phyloP scores from a whole-genome alignment of 2,797 vertebrate genomes.

The Falco peregrinus region DNA sequence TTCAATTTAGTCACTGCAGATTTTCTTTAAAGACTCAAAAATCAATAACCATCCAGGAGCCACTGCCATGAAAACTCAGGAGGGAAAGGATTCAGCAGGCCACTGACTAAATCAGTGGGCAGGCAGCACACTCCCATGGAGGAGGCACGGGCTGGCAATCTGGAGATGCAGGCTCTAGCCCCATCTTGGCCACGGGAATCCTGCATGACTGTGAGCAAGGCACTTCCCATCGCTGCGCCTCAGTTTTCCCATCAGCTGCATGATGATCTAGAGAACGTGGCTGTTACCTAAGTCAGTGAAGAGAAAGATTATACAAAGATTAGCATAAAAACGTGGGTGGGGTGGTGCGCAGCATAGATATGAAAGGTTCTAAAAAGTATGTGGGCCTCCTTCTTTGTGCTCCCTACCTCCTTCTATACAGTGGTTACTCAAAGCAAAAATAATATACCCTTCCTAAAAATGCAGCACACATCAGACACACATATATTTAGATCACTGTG shows the following conservation, averaged over 20 bases:
- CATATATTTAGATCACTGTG: not conserved
- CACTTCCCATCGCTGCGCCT: not conserved
- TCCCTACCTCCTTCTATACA: not conserved
- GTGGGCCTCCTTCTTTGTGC: not conserved
- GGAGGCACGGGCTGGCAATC: not conserved
- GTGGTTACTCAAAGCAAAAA: conserved; percentile 14
- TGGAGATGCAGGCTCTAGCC: not conserved
- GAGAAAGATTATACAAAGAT: not conserved
- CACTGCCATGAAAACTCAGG: not conserved
- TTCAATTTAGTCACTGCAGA: not conserved
- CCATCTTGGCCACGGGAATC: not conserved
- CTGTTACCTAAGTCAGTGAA: not conserved
- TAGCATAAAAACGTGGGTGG: not conserved
- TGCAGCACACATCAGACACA: not conserved
- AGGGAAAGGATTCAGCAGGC: not conserved
- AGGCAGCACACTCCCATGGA: not conserved
- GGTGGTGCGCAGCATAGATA: not conserved
- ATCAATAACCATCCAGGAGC: not conserved
- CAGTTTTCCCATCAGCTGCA: not conserved
- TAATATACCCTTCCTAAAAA: not conserved
- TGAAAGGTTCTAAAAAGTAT: not conserved
- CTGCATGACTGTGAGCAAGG: not conserved
- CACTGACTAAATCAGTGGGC: not conserved
- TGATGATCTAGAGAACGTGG: not conserved
- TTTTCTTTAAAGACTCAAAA: not conserved